These are phyloP conservation scores for Monopterus albus DNA, from an alignment of 2,113 vertebrate genomes.

Conservation along the genomic window DNA sequence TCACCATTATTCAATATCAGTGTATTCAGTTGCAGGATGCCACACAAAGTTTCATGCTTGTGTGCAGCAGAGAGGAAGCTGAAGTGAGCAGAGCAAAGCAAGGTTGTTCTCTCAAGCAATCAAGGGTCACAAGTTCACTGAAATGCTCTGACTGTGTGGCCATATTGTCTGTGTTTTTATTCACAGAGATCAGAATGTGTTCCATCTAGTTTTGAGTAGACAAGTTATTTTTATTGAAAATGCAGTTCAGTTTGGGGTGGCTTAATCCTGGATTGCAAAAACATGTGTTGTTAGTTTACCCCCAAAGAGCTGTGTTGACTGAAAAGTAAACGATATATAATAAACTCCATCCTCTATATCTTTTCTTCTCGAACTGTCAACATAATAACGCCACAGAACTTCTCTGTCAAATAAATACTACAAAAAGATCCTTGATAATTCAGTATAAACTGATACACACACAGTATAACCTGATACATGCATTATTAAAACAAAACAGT, in stretches of 20 bases:
- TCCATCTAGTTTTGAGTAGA: slow-evolving; percentile 47
- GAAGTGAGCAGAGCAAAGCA: slow-evolving; percentile 47
- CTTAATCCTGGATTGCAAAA: slow-evolving; percentile 16
- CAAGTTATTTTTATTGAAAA: slow-evolving; percentile 34
- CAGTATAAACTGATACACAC: background rate
- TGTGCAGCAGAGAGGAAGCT: slow-evolving; percentile 59
- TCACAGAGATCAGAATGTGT: slow-evolving; percentile 24
- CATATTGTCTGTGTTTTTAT: slow-evolving; percentile 39
- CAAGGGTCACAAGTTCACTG: slow-evolving; percentile 61
- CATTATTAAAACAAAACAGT: background rate
- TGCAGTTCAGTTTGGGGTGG: slow-evolving; percentile 20
- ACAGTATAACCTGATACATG: background rate
- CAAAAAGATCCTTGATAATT: slow-evolving; percentile 15
- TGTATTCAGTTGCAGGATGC: slow-evolving; percentile 74
- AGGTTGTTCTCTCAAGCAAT: slow-evolving; percentile 63
- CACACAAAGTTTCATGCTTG: slow-evolving; percentile 74
- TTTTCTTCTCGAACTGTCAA: slow-evolving; percentile 34
- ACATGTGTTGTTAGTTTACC: slow-evolving; percentile 57
- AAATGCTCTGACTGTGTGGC: slow-evolving; percentile 55
- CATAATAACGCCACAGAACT: background rate
- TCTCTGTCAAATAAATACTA: slow-evolving; percentile 3
- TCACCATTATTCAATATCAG: slow-evolving; percentile 63
- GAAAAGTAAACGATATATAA: slow-evolving; percentile 22
- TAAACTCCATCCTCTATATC: slow-evolving; percentile 24
- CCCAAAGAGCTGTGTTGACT: slow-evolving; percentile 35